phyloP scores from a whole-genome alignment of 2,888 invertebrate genomes.

The Lasioglossum zephyrum region DNA sequence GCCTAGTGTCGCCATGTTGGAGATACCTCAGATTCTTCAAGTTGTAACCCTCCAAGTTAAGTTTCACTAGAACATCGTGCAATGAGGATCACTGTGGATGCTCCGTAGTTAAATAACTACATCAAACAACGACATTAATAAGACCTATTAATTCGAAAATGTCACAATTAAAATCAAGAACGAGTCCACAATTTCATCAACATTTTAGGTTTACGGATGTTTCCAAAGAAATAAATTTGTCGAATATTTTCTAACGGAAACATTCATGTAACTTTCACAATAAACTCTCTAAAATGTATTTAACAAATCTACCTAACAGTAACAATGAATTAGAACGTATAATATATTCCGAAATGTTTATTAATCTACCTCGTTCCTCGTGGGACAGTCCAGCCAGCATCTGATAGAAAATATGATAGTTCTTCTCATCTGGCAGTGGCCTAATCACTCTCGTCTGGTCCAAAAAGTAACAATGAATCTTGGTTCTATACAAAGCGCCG shows the following conservation, averaged over 20 bases:
- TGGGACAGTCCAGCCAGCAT: conserved; percentile 94
- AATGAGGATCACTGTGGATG: neutral
- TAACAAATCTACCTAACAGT: neutral
- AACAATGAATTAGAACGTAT: neutral
- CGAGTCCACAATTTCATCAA: neutral
- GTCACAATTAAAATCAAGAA: neutral
- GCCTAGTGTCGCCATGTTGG: conserved; percentile 89
- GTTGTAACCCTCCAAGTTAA: conserved; percentile 94
- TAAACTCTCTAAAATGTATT: too few relatives aligned
- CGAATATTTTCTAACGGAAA: too few relatives aligned
- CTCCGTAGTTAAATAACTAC: neutral
- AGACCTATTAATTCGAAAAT: neutral
- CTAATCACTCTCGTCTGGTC: conserved; percentile 96
- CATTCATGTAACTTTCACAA: too few relatives aligned
- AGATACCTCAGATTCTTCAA: conserved; percentile 93
- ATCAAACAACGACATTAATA: neutral
- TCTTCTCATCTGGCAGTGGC: conserved; percentile 94
- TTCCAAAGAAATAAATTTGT: too few relatives aligned
- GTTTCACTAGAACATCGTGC: conserved; percentile 86
- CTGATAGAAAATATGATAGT: conserved; percentile 99
- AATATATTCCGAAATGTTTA: neutral
- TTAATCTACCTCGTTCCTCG: conserved; percentile 89
- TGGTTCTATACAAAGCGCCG: conserved; percentile 96
- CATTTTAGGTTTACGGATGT: neutral
- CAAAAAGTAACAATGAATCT: conserved; percentile 97